Conservation (phyloP, 2,113 vertebrate species). For the Cairina moschata region DNA sequence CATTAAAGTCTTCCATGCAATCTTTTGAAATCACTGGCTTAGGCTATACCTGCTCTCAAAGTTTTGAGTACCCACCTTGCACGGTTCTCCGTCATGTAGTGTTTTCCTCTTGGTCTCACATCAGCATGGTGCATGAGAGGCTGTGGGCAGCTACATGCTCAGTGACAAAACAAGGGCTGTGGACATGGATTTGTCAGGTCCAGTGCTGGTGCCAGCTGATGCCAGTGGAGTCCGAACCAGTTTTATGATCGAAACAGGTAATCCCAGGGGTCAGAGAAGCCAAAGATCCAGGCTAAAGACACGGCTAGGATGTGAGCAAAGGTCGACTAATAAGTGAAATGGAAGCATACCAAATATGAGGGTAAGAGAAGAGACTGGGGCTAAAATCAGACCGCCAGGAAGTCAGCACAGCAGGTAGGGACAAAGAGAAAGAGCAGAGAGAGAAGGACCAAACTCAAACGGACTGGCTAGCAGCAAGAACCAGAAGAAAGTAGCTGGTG, state of each 20-base stretch:
- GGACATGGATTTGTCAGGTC: not conserved
- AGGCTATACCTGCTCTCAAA: not conserved
- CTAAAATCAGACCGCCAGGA: not conserved
- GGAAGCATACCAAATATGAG: not conserved
- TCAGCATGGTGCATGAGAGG: accelerated
- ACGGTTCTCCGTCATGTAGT: not conserved
- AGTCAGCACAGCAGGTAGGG: not conserved
- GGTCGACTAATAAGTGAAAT: not conserved
- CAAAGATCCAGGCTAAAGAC: not conserved
- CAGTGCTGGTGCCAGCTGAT: not conserved
- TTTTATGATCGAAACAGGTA: not conserved
- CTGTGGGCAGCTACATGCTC: not conserved
- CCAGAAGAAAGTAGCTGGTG: not conserved
- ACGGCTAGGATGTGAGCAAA: not conserved
- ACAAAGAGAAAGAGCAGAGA: not conserved
- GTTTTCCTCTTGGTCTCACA: not conserved
- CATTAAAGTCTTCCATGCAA: not conserved
- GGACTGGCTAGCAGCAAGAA: not conserved
- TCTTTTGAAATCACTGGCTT: not conserved
- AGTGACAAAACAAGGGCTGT: not conserved
- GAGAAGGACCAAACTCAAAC: not conserved
- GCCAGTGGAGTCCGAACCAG: not conserved
- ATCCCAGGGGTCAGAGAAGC: not conserved
- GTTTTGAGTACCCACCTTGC: not conserved
- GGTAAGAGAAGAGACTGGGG: not conserved